Conservation (phyloP, 2,888 invertebrate genomes). For the Philhelius pedissequus region DNA sequence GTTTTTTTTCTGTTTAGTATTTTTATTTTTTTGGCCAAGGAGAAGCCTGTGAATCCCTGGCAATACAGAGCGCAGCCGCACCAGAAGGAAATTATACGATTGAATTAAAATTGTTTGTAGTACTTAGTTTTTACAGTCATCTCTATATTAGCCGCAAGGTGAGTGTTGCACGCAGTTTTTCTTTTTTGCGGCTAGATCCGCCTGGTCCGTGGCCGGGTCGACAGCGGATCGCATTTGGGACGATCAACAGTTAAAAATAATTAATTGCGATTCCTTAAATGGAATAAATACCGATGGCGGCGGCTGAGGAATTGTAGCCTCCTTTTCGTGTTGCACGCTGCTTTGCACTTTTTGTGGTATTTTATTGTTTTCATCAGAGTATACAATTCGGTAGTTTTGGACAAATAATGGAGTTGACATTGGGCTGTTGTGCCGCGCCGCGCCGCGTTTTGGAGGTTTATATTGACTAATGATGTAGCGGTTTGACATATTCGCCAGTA, state of each 20-base stretch:
- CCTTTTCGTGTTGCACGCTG: slow-evolving; percentile 12
- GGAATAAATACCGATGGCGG: slow-evolving; percentile 73
- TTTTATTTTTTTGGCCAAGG: neutral
- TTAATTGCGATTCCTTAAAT: slow-evolving; percentile 79
- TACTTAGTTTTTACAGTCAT: slow-evolving; percentile 64
- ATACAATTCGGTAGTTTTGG: slow-evolving; percentile 41
- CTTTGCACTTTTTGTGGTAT: slow-evolving; percentile 36
- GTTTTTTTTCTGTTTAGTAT: too few species aligned
- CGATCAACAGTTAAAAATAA: slow-evolving; percentile 79
- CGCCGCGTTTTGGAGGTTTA: slow-evolving; percentile 24
- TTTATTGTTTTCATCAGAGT: slow-evolving; percentile 41
- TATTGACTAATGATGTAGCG: slow-evolving; percentile 67
- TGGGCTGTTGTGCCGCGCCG: neutral
- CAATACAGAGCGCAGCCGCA: neutral
- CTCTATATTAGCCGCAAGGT: slow-evolving; percentile 64
- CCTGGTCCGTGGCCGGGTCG: neutral
- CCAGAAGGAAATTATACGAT: slow-evolving; percentile 49
- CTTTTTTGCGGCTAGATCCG: slow-evolving; percentile 11
- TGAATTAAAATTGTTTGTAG: slow-evolving; percentile 67
- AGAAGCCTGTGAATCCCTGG: slow-evolving; percentile 5
- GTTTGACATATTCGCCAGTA: slow-evolving; percentile 65
- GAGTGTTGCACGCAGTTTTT: slow-evolving; percentile 27
- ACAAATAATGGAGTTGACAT: slow-evolving; percentile 62
- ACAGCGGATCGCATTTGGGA: slow-evolving; percentile 30
- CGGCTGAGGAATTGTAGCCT: slow-evolving; percentile 9